Evolutionary conservation across 2,888 invertebrate genomes (phyloP).

Genomic region (Caenorhabditis wallacei): DNA sequence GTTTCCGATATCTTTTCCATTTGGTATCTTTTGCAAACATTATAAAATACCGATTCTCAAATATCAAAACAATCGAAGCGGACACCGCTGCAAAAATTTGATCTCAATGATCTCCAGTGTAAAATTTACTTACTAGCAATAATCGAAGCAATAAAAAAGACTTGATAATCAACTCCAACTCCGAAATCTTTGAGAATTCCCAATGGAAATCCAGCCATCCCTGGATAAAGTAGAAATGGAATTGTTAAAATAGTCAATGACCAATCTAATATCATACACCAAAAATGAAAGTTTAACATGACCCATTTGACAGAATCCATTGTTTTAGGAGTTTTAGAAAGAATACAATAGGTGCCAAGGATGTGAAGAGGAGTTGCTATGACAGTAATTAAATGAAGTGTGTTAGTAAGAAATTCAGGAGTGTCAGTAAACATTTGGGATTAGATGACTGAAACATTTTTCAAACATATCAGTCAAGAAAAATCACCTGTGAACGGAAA

Average conservation of each 20-base stretch:
- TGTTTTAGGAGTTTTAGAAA: constrained; percentile 3
- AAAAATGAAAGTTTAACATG: constrained; percentile 15
- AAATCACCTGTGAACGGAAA: too few relatives aligned
- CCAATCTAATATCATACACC: not conserved
- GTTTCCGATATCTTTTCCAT: not conserved
- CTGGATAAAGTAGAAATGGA: not conserved
- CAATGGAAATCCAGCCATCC: constrained; percentile 10
- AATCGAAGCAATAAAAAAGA: not conserved
- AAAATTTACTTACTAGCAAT: not conserved
- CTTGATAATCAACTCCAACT: not conserved
- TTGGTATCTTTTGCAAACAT: not conserved
- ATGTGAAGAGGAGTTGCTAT: not conserved
- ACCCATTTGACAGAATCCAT: constrained; percentile 18
- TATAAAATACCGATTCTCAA: not conserved
- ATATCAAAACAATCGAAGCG: not conserved
- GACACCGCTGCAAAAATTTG: not conserved
- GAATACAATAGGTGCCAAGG: not conserved
- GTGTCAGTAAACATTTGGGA: not conserved
- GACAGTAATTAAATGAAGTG: not conserved
- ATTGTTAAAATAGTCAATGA: not conserved
- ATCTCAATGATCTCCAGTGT: not conserved
- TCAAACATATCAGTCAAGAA: too few relatives aligned
- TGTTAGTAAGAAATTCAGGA: not conserved
- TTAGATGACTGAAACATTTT: too few relatives aligned
- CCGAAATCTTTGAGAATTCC: not conserved